These are phyloP conservation scores for Verasper variegatus DNA, from an alignment of 2,113 vertebrate species.

Conservation along the genomic window DNA sequence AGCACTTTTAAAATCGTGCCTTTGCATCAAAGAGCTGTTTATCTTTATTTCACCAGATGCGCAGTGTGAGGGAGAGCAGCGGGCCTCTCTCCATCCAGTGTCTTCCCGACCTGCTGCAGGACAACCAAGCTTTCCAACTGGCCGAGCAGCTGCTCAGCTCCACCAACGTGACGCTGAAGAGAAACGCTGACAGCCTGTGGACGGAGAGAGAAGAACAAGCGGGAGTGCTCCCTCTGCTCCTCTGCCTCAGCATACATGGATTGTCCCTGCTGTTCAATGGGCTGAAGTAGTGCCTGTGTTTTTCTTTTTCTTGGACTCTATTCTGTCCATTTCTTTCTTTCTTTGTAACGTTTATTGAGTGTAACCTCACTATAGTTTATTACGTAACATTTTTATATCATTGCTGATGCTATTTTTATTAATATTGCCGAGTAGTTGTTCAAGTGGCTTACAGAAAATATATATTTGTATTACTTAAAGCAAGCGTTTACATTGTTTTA, in stretches of 20 bases:
- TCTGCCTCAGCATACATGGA: conserved; percentile 84
- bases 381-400: background rate
- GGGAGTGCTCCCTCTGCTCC: conserved; percentile 71
- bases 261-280: conserved; percentile 75
- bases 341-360: background rate
- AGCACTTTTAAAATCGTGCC: background rate
- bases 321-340: conserved; percentile 37
- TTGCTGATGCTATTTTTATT: background rate
- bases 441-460: background rate
- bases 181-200: conserved; percentile 70
- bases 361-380: background rate
- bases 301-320: background rate
- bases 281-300: background rate
- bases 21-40: background rate
- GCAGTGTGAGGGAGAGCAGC: conserved; percentile 63
- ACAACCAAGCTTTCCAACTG: conserved; percentile 75
- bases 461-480: conserved; percentile 25
- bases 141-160: conserved; percentile 82
- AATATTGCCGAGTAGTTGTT: background rate
- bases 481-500: background rate
- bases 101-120: conserved; percentile 73
- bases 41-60: conserved; percentile 75
- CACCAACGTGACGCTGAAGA: conserved; percentile 77
- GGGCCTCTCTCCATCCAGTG: conserved; percentile 64
- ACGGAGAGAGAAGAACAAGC: conserved; percentile 58